Evolutionary conservation across 2,888 invertebrate genomes (phyloP).

Genomic region (Tholera decimalis): DNA sequence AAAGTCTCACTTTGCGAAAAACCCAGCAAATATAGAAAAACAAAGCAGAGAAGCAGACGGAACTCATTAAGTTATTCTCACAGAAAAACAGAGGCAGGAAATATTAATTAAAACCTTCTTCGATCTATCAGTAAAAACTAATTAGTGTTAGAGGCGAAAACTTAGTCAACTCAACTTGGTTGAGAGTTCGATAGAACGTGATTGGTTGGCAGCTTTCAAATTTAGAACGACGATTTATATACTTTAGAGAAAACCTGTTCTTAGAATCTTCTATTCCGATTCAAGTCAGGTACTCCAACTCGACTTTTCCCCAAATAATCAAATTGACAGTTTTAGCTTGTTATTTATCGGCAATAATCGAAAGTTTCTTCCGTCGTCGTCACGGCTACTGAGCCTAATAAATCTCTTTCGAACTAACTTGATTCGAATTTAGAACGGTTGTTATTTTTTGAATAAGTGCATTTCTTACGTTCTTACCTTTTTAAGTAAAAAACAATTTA

Average conservation of each 20-base stretch:
- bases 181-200: conserved; percentile 17
- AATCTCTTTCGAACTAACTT: too few relatives aligned
- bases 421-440: background rate
- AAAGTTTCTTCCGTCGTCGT: too few relatives aligned
- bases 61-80: conserved; percentile 57
- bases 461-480: background rate
- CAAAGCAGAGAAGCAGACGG: conserved; percentile 47
- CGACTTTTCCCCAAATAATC: background rate
- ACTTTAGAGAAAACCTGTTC: background rate
- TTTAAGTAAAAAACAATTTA: conserved; percentile 15
- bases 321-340: too few relatives aligned
- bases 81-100: conserved; percentile 54
- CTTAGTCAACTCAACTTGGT: conserved; percentile 15
- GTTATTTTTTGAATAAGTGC: background rate
- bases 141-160: conserved; percentile 34
- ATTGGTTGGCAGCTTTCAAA: conserved; percentile 26
- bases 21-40: conserved; percentile 16
- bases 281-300: background rate
- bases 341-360: too few relatives aligned
- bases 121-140: conserved; percentile 36
- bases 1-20: background rate
- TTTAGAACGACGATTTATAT: conserved; percentile 12
- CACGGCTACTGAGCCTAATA: too few relatives aligned
- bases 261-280: too few relatives aligned
- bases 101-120: conserved; percentile 63